Conservation (phyloP, 2,797 vertebrate species). For the Moxostoma hubbsi region DNA sequence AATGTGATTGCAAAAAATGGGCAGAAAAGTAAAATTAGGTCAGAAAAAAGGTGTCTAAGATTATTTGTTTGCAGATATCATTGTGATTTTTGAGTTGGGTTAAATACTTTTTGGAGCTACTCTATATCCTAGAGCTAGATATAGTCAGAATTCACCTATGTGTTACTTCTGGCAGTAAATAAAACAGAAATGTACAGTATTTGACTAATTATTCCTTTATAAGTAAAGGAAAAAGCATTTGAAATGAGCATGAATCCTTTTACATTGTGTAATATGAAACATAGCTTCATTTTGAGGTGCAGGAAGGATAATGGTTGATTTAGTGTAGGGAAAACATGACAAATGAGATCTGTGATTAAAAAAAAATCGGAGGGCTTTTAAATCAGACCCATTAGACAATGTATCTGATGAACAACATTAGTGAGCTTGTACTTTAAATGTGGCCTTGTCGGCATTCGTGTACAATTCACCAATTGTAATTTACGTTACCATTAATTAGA, state of each 20-base stretch:
- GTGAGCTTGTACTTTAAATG: slow-evolving; percentile 55
- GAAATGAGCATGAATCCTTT: not conserved
- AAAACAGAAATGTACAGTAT: not conserved
- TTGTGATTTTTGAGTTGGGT: too few relatives aligned
- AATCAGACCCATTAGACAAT: slow-evolving; percentile 57
- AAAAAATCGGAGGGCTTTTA: slow-evolving; percentile 65
- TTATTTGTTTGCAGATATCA: too few relatives aligned
- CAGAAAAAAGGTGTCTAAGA: too few relatives aligned
- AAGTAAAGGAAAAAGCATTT: not conserved
- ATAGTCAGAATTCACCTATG: too few relatives aligned
- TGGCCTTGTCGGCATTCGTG: slow-evolving; percentile 55
- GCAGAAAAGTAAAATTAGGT: too few relatives aligned
- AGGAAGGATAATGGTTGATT: not conserved
- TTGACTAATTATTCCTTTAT: too few relatives aligned
- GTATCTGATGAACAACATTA: slow-evolving; percentile 65
- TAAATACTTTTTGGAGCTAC: too few relatives aligned
- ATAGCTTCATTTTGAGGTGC: not conserved
- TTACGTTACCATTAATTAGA: slow-evolving; percentile 53
- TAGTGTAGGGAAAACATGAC: not conserved
- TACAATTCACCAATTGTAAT: slow-evolving; percentile 51
- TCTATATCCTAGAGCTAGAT: too few relatives aligned
- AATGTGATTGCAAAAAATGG: too few relatives aligned
- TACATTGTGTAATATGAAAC: not conserved
- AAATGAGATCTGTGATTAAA: slow-evolving; percentile 39
- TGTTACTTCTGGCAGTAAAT: too few relatives aligned